phyloP scores from a whole-genome alignment of 2,888 invertebrate genomes.

The Melanotus villosus region DNA sequence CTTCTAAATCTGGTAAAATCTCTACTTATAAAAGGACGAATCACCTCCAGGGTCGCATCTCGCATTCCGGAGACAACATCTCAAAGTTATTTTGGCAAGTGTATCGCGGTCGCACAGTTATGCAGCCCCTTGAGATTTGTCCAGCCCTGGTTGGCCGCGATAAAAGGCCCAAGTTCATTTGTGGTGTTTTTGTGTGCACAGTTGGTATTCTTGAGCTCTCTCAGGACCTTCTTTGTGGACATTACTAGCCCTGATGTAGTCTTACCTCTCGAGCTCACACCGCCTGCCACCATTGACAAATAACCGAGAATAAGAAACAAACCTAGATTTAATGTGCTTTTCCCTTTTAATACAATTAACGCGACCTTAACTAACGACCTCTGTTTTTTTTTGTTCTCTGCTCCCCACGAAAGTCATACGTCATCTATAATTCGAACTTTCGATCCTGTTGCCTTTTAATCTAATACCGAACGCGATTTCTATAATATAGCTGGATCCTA shows the following conservation, averaged over 20 bases:
- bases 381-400: no score
- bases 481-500: no score
- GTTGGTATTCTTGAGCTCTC: constrained; percentile 43
- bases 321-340: no score
- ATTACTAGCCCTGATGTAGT: constrained; percentile 25
- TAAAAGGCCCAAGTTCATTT: constrained; percentile 51
- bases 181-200: constrained; percentile 49
- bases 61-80: constrained; percentile 43
- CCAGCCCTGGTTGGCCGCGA: constrained; percentile 47
- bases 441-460: no score
- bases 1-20: constrained; percentile 41
- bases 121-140: constrained; percentile 50
- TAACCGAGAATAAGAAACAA: not conserved
- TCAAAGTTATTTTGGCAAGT: constrained; percentile 45
- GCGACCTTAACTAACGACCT: no score
- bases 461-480: no score
- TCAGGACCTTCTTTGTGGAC: constrained; percentile 37
- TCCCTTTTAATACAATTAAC: no score
- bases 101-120: constrained; percentile 47
- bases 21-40: constrained; percentile 38
- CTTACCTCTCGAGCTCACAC: not conserved
- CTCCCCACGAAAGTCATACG: no score
- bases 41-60: constrained; percentile 38
- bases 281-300: constrained; percentile 15
- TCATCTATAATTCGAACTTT: no score